Percentiles rank a stretch among this genome's conserved stretches.
These are phyloP conservation scores for Ranitomeya variabilis DNA, from an alignment of 2,113 vertebrate genomes.

Conservation along the genomic window DNA sequence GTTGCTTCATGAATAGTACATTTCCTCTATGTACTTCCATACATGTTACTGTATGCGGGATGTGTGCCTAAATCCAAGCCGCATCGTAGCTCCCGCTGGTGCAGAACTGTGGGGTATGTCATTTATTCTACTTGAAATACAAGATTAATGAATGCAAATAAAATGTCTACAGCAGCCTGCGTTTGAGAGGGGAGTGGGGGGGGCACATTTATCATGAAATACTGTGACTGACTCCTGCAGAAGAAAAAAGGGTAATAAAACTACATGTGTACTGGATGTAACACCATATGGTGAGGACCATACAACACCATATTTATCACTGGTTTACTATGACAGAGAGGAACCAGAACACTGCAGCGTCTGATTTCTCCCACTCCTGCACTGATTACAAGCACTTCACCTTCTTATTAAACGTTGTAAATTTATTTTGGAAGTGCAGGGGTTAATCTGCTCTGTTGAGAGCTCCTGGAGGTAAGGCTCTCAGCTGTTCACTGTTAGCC, in stretches of 20 bases:
- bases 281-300: no score
- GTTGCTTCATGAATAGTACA: conserved; percentile 35
- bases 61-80: background rate
- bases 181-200: conserved; percentile 35
- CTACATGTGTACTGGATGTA: background rate
- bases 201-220: background rate
- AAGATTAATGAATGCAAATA: conserved; percentile 37
- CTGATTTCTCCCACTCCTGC: no score
- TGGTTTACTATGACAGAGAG: no score
- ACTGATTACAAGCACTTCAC: no score
- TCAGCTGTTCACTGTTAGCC: no score
- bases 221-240: background rate
- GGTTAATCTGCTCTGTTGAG: no score
- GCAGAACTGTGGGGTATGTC: background rate
- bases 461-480: no score
- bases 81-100: background rate
- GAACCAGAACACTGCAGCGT: no score
- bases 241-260: background rate
- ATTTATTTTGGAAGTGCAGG: no score
- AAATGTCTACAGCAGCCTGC: conserved; percentile 58
- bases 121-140: conserved; percentile 30
- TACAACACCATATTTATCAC: no score
- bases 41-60: background rate
- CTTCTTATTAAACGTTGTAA: no score
- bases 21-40: background rate